Conservation (phyloP, 2,888 invertebrate species). For the Globia sparganii region DNA sequence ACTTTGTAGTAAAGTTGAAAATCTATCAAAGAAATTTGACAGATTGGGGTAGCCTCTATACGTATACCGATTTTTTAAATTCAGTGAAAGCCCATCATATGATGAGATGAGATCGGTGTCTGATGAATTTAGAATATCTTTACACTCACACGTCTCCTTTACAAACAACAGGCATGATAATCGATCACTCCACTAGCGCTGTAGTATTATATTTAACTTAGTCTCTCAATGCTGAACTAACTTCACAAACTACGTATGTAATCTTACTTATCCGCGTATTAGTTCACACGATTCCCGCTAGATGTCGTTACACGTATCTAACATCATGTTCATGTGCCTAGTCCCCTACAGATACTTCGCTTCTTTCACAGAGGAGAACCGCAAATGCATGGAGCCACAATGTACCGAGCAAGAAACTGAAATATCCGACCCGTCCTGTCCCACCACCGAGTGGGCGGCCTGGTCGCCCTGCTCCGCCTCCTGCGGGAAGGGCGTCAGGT, state of each 20-base stretch:
- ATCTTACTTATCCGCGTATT: not conserved
- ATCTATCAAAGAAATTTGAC: too few relatives aligned
- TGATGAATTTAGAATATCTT: not conserved
- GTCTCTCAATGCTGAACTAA: not conserved
- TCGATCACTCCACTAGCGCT: not conserved
- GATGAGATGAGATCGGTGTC: not conserved
- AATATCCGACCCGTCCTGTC: constrained; percentile 91
- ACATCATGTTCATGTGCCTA: too few relatives aligned
- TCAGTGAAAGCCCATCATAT: not conserved
- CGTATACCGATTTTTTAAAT: not conserved
- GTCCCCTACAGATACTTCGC: not conserved
- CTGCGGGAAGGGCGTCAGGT: constrained; percentile 95
- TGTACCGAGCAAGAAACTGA: constrained; percentile 90
- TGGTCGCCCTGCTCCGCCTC: constrained; percentile 98
- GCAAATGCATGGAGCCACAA: constrained; percentile 94
- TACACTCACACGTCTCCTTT: too few relatives aligned
- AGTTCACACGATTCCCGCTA: constrained; percentile 12
- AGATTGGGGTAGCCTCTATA: too few relatives aligned
- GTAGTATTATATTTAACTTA: not conserved
- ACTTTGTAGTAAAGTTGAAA: too few relatives aligned
- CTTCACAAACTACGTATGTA: not conserved
- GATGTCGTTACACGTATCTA: constrained; percentile 31
- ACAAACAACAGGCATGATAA: not conserved
- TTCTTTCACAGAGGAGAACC: constrained; percentile 92
- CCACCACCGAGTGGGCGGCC: constrained; percentile 96